Evolutionary conservation across 2,797 vertebrate genomes (phyloP).

Genomic region (Ctenopoma multispine): DNA sequence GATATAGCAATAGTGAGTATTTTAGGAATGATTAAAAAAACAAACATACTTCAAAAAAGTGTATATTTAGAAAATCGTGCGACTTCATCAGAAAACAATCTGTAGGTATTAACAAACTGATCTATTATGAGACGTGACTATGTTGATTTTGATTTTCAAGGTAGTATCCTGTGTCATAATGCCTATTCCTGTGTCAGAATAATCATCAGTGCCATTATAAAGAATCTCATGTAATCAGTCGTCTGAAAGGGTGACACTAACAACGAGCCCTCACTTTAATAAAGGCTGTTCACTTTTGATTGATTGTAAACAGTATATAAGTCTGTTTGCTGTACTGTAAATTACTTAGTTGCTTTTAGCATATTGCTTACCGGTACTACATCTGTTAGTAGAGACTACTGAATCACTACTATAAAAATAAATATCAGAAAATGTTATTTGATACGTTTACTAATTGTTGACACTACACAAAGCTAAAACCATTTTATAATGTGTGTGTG

Average conservation of each 20-base stretch:
- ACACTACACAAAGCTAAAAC: constrained; percentile 55
- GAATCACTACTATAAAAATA: constrained; percentile 26
- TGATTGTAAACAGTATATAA: constrained; percentile 4
- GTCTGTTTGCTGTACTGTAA: constrained; percentile 20
- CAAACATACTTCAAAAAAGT: not conserved
- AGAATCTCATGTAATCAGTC: constrained; percentile 27
- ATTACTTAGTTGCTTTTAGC: constrained; percentile 21
- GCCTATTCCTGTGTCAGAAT: too few relatives aligned
- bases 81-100: constrained; percentile 5
- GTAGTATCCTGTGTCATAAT: constrained; percentile 16
- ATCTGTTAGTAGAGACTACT: constrained; percentile 39
- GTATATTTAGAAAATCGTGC: not conserved
- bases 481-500: constrained; percentile 19
- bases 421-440: constrained; percentile 22
- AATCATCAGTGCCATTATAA: constrained; percentile 27
- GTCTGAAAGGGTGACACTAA: constrained; percentile 35
- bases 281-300: constrained; percentile 15
- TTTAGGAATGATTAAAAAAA: constrained; percentile 17
- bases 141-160: constrained; percentile 30
- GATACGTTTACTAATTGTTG: constrained; percentile 54
- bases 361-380: constrained; percentile 19
- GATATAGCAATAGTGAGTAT: constrained; percentile 30
- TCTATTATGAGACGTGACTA: not conserved
- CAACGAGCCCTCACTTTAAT: constrained; percentile 28
- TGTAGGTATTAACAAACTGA: constrained; percentile 8